Conservation (phyloP, 2,797 vertebrate genomes). For the Esox lucius region DNA sequence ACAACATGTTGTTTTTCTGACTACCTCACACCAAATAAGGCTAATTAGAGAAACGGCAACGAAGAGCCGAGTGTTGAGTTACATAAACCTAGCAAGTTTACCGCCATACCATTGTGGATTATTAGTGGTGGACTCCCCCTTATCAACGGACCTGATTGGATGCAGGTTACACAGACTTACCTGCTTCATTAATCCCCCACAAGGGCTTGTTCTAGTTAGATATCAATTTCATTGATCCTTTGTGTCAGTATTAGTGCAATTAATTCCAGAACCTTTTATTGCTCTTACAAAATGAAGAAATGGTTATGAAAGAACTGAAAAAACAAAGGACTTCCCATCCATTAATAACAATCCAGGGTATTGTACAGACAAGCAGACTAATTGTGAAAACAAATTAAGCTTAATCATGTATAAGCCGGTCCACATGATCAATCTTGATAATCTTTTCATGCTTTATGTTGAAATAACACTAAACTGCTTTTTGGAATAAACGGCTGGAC, state of each 20-base stretch:
- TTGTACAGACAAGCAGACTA: not conserved
- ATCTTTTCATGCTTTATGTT: too few species aligned
- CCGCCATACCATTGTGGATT: constrained; percentile 34
- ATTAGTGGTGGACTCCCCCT: constrained; percentile 8
- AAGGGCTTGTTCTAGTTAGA: not conserved
- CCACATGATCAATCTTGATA: not conserved
- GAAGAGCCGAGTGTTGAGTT: constrained; percentile 27
- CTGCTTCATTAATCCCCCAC: not conserved
- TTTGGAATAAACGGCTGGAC: too few species aligned
- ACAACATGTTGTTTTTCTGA: constrained; percentile 32
- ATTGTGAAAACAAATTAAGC: not conserved
- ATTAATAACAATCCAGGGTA: not conserved
- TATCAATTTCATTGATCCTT: not conserved
- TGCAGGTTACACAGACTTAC: constrained; percentile 9
- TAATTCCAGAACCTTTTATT: not conserved
- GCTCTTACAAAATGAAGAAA: not conserved
- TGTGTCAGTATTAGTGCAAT: not conserved
- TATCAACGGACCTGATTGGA: constrained; percentile 20
- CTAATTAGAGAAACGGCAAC: constrained; percentile 46
- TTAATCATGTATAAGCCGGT: not conserved
- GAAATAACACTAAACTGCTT: too few species aligned
- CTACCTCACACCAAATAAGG: constrained; percentile 16
- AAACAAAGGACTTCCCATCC: not conserved
- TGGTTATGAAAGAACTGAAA: not conserved
- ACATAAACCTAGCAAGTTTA: constrained; percentile 43